Base-by-base conservation (phyloP, 2,888 invertebrate genomes). In the Nebria salina region DNA sequence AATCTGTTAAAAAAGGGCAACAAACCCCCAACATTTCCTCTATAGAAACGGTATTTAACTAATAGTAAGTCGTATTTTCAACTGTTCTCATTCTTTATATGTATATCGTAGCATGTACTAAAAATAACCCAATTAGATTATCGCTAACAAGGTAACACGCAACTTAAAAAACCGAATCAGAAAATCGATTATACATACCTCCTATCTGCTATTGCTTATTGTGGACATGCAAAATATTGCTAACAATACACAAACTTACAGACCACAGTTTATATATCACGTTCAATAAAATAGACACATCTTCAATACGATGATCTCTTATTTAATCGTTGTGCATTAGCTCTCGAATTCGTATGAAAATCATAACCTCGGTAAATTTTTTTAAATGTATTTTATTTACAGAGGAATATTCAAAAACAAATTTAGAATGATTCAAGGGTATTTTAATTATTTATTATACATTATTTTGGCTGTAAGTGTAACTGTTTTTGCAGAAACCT, bases 61-160 rank as follows among this genome's bases (percentile, higher is more conserved):
- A n/a, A n/a, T n/a, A n/a, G n/a, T 70, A 70, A 11, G 25, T 5
- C 15, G 11, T 54, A 65, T 26, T 65, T 78, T 73, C 66, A 43
- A 75, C n/a, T 43, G 64, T 42, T 73, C 65, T 68, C 72, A 54
- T 79, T 75, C 20, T 42, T 65, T 75, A 34, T 34, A 34, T 34
- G 75, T 66, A 80, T 72, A 74, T 80, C 75, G 75, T 75, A 68
- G 80, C 64, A 80, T 73, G 65, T 65, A 75, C 80, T 80, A 80
- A 80, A 80, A 80, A 80, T 80, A 80, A 75, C 80, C 75, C 80
- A 75, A 80, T 80, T 80, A 80, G 80, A 80, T 80, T 80, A 80
- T 80, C 80, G 72, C 80, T 80, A 80, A 80, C 80, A 75, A 80
- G 75, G 13, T 64, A 65, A 41, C 80, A 80, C 75, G 80, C 80